Conservation (phyloP, 2,113 vertebrate genomes). For the Spizaetus ornatus region DNA sequence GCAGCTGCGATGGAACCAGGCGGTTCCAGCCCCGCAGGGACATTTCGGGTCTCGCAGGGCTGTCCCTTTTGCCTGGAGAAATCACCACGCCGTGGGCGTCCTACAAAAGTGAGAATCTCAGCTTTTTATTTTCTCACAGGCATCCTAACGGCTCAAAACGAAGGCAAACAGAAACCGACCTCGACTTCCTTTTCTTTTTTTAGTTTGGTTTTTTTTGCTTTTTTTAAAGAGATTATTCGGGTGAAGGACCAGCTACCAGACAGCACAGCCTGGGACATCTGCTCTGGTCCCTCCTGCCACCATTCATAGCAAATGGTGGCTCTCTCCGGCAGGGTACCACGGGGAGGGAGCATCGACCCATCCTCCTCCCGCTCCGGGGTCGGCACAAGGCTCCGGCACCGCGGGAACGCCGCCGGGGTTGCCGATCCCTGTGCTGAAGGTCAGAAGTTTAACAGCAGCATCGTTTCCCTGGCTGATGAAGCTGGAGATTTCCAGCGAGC, state of each 20-base stretch:
- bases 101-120: not conserved
- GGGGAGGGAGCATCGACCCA: not conserved
- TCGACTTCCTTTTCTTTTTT: not conserved
- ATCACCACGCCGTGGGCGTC: fast-evolving
- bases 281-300: not conserved
- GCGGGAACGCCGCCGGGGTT: fast-evolving
- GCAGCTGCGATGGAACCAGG: not conserved
- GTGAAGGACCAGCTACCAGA: not conserved
- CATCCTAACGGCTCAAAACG: fast-evolving
- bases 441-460: not conserved
- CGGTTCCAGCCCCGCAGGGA: not conserved
- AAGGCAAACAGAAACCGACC: not conserved
- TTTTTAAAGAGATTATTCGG: not conserved
- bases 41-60: not conserved
- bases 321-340: fast-evolving
- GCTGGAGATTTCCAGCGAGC: not conserved
- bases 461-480: not conserved
- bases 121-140: not conserved
- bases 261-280: not conserved
- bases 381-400: not conserved
- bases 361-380: not conserved
- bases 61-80: not conserved
- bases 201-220: no score
- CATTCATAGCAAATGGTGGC: not conserved
- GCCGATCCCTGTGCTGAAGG: not conserved